phyloP scores from a whole-genome alignment of 2,113 vertebrate species.

The Toxotes jaculatrix region DNA sequence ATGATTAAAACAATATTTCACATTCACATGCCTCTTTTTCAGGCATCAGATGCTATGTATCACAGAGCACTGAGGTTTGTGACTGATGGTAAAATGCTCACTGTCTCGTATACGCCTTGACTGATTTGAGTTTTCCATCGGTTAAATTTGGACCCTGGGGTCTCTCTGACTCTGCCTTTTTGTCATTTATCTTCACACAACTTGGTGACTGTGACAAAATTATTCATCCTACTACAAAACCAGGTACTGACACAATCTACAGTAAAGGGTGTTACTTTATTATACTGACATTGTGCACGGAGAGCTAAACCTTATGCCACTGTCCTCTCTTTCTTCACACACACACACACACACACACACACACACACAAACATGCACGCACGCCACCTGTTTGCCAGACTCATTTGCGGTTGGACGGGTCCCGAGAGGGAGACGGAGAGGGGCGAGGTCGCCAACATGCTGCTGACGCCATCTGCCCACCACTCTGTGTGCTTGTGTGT shows the following conservation, averaged over 20 bases:
- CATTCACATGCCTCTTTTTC: background rate
- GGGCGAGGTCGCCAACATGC: conserved; percentile 50
- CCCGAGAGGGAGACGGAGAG: conserved; percentile 54
- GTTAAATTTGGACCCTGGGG: background rate
- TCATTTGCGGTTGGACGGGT: conserved; percentile 53
- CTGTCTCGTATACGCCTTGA: background rate
- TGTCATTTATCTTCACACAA: background rate
- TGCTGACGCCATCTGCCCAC: conserved; percentile 72
- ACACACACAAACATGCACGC: conserved; percentile 10
- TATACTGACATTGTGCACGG: conserved; percentile 17
- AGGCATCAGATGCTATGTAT: background rate
- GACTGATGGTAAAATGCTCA: conserved; percentile 2
- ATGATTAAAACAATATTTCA: background rate
- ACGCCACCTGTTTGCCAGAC: conserved; percentile 67
- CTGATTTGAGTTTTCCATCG: background rate
- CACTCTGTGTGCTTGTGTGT: background rate
- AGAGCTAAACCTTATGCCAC: conserved; percentile 44
- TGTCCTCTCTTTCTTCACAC: background rate
- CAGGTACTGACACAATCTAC: background rate
- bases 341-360: conserved; percentile 11
- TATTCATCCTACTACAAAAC: conserved; percentile 13
- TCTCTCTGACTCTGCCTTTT: background rate
- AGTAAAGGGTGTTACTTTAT: conserved; percentile 8
- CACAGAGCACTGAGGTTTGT: background rate
- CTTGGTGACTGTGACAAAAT: background rate